A percentile compares a stretch with the other conserved stretches of the same genome.
phyloP scores from a whole-genome alignment of 1,140 invertebrate genomes.

The Drosophila melanogaster region Release_6_plus_ISO1_MT NT_033777.3:6798001-6798500 shows the following conservation, averaged over 20 bases:
- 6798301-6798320: constrained; percentile 85
- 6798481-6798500: constrained; percentile 53
- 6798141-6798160: constrained; percentile 60
- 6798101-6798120: constrained; percentile 57
- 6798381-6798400: constrained; percentile 34
- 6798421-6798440: constrained; percentile 37
- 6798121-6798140: constrained; percentile 72
- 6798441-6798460: constrained; percentile 51
- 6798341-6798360: constrained; percentile 65
- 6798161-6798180: constrained; percentile 21
- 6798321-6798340: constrained; percentile 84
- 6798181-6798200: constrained; percentile 9
- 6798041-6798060: constrained; percentile 37
- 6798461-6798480: constrained; percentile 68
- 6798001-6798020: constrained; percentile 58
- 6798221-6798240: constrained; percentile 71
- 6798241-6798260: constrained; percentile 84
- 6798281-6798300: constrained; percentile 84
- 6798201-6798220: constrained; percentile 44
- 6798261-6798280: constrained; percentile 81
- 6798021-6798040: constrained; percentile 29
- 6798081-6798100: constrained; percentile 56
- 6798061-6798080: constrained; percentile 60
- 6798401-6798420: constrained; percentile 31
- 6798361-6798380: constrained; percentile 61